A percentile compares a stretch with the other conserved stretches of the same genome.
Evolutionary conservation across 2,888 invertebrate species (phyloP).

Genomic region (Drosophila anomelani): DNA sequence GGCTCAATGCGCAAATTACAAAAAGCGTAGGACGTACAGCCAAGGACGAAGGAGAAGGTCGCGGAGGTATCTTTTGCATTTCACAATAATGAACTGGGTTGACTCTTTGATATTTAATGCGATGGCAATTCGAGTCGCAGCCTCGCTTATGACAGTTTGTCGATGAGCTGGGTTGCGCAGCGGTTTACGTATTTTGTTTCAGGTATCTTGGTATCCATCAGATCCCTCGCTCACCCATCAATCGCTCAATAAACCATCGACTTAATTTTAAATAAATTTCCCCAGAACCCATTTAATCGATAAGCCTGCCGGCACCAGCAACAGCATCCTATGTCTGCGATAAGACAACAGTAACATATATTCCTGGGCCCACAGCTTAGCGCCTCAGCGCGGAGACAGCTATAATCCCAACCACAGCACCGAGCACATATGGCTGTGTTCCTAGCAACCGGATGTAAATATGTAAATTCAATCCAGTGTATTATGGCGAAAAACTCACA

Average conservation of each 20-base stretch:
- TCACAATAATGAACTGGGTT: conserved; percentile 38
- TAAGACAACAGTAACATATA: conserved; percentile 38
- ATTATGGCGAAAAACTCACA: conserved; percentile 32
- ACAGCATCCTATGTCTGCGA: conserved; percentile 26
- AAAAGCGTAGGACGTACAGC: conserved; percentile 17
- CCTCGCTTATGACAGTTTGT: conserved; percentile 25
- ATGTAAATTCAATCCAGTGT: conserved; percentile 71
- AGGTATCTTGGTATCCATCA: background rate
- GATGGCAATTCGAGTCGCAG: conserved; percentile 37
- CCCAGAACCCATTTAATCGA: conserved; percentile 43
- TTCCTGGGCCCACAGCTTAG: conserved; percentile 52
- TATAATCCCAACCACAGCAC: conserved; percentile 31
- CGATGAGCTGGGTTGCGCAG: conserved; percentile 18
- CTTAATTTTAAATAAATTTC: conserved; percentile 51
- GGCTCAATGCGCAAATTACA: conserved; percentile 61
- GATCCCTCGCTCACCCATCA: conserved; percentile 34
- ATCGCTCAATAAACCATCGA: conserved; percentile 42
- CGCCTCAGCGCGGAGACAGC: conserved; percentile 47
- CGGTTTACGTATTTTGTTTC: conserved; percentile 8
- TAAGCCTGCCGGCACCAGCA: conserved; percentile 6
- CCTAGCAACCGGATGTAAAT: conserved; percentile 55
- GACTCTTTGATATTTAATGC: conserved; percentile 61
- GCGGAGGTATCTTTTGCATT: conserved; percentile 30
- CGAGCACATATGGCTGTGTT: conserved; percentile 16
- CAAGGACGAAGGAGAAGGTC: conserved; percentile 14